These are phyloP conservation scores for Sicus ferrugineus DNA, from an alignment of 2,888 invertebrate genomes.

Conservation along the genomic window DNA sequence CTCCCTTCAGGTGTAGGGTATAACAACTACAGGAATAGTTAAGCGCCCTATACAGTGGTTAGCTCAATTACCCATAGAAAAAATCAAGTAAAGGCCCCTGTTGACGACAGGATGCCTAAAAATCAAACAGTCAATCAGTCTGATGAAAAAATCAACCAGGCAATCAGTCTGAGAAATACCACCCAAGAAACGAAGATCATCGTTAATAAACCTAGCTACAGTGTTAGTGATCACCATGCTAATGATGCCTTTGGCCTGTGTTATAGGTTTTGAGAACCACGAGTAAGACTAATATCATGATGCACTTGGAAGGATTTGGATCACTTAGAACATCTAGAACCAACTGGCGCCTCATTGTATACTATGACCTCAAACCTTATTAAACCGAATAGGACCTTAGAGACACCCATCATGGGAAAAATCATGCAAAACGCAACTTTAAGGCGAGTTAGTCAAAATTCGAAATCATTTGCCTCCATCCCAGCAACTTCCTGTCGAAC, in stretches of 20 bases:
- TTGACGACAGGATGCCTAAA: neutral
- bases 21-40: neutral
- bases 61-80: neutral
- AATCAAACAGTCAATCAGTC: too few species aligned
- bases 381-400: neutral
- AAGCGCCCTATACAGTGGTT: neutral
- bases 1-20: too few species aligned
- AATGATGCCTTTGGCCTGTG: neutral
- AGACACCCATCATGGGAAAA: neutral
- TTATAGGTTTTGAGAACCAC: neutral
- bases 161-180: neutral
- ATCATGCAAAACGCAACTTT: neutral
- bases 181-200: neutral
- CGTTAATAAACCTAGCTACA: neutral
- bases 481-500: slow-evolving; percentile 1
- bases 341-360: neutral
- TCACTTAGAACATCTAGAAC: neutral
- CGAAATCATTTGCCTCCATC: slow-evolving; percentile 5
- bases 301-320: slow-evolving; percentile 13
- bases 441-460: neutral
- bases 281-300: neutral
- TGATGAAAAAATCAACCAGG: neutral
- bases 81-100: neutral
- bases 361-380: slow-evolving; percentile 2
- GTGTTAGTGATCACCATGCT: neutral